Evolutionary conservation across 2,797 vertebrate genomes (phyloP), one percentile per base, ranked within the genome.

Genomic region (Eospalax fontanierii): DNA sequence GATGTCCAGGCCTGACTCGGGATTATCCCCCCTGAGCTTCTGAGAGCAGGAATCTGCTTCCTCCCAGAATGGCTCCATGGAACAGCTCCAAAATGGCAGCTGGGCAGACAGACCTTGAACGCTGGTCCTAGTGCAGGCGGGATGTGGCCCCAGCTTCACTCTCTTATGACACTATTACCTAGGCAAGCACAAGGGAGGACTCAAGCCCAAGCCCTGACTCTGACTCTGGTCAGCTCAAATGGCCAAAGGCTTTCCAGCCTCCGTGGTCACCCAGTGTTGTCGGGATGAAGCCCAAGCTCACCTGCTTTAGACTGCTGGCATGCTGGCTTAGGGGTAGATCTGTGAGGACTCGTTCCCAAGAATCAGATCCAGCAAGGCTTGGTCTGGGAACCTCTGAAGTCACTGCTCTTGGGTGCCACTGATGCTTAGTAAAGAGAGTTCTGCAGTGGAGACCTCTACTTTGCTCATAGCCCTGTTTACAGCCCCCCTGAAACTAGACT

Each of bases 111-210:
- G 7, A 21, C 33, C 40, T n/a, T 43, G 74, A 6, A 30, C 15
- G 5, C 63, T 0, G 30, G 9, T 38, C 19, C 61, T 6, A 14
- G 1, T 6, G 18, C 63, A 12, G 35, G 57, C 26, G 4, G n/a
- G 63, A 73, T 33, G 15, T 1, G 11, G n/a, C 1, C 1, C 33
- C 22, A 15, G 40, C 33, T 75, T 15, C 0, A 2, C n/a, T 8
- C 3, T 10, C 68, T 76, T 66, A 2, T 0, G 28, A 24, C 43
- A 11, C 11, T 28, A 8, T 35, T 59, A 14, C 10, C 4, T n/a
- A 12, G 57, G 21, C 0, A 9, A 73, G 73, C 4, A 65, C n/a
- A 79, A 9, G 12, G 63, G n/a, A n/a, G n/a, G n/a, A n/a, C n/a
- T 16, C 54, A 18, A 6, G 4, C 19, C 6, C 24, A 63, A 35